Percentiles rank a stretch among this genome's conserved stretches.
Evolutionary conservation across 2,797 vertebrate species (phyloP).

Genomic region (Pagetopsis macropterus): DNA sequence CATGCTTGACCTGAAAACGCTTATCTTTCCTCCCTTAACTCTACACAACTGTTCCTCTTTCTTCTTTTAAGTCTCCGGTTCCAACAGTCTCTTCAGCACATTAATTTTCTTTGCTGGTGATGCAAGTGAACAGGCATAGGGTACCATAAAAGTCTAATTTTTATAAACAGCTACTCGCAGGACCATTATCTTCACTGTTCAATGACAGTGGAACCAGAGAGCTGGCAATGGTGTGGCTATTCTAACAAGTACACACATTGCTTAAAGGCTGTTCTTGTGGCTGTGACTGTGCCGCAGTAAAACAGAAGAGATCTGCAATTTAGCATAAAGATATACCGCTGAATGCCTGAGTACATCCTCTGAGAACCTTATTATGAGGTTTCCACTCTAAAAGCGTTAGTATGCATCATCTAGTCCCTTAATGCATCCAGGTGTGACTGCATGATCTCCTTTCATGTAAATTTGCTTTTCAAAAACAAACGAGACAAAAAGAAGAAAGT

Average conservation of each 20-base stretch:
- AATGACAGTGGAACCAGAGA: slow-evolving; percentile 9
- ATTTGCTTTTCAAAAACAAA: slow-evolving; percentile 23
- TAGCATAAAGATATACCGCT: not conserved
- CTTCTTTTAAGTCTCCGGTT: slow-evolving; percentile 9
- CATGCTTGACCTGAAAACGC: slow-evolving; percentile 30
- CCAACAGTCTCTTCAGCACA: slow-evolving; percentile 5
- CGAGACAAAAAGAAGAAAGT: slow-evolving; percentile 1
- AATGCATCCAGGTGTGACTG: slow-evolving; percentile 19
- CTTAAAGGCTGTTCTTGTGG: not conserved
- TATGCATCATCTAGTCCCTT: not conserved
- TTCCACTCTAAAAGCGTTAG: slow-evolving; percentile 17
- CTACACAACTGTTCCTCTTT: slow-evolving; percentile 29
- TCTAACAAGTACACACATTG: not conserved
- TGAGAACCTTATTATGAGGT: slow-evolving; percentile 8
- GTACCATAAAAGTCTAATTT: slow-evolving; percentile 33
- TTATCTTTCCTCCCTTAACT: slow-evolving; percentile 20
- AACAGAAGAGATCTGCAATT: not conserved
- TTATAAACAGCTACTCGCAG: slow-evolving; percentile 18
- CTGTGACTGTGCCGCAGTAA: not conserved
- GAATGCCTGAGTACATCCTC: not conserved
- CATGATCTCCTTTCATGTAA: slow-evolving; percentile 15
- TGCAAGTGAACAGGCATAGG: slow-evolving; percentile 27
- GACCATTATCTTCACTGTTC: slow-evolving; percentile 12
- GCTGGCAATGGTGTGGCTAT: slow-evolving; percentile 1
- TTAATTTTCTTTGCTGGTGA: slow-evolving; percentile 18